Evolutionary conservation across 2,888 invertebrate species (phyloP), one percentile per base, ranked within the genome.

Genomic region (Diadegma fenestrale): DNA sequence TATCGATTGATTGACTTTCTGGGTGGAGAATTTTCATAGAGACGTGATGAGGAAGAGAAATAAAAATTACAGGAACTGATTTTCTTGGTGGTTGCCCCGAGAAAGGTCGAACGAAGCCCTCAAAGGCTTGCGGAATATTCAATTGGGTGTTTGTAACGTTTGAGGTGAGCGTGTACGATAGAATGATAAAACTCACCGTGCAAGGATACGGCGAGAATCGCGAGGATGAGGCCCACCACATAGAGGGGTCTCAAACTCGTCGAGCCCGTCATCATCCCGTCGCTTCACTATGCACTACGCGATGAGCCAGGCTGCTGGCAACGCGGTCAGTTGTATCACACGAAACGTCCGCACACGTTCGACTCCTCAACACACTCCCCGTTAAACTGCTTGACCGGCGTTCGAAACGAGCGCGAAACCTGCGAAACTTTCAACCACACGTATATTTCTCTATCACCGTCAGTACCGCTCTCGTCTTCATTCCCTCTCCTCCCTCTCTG

Each of bases 221-320:
- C 89, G 88, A 90, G 91, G 90, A 95, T 93, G 94, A 95, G 94
- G 94, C 95, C 94, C 93, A 95, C 94, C 93, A 94, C 93, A 93
- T 94, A 92, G 91, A 94, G 94, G 94, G 94, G 94, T 94, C 95
- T 94, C 94, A 95, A 94, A 94, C 93, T 94, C 93, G 94, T 94
- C 94, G 94, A 94, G 94, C 94, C 94, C 95, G 94, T 95, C 95
- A 95, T 95, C 94, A 95, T 95, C 94, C 94, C 94, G 94, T 94
- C 94, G 94, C 94, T 91, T 95, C 94, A 94, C 95, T 94, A 90
- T 88, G 90, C 92, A 91, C 93, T 91, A 91, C 91, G 89, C 91
- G 91, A 92, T 91, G 90, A 92, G 92, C 92, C 92, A 91, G 92
- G 91, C 91, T 91, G 91, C 91, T 91, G 91, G 91, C 91, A 86